Percentiles rank a stretch among this genome's conserved stretches.
These are phyloP conservation scores for Oreotrochilus melanogaster DNA, from an alignment of 2,113 vertebrate species.

Conservation along the genomic window DNA sequence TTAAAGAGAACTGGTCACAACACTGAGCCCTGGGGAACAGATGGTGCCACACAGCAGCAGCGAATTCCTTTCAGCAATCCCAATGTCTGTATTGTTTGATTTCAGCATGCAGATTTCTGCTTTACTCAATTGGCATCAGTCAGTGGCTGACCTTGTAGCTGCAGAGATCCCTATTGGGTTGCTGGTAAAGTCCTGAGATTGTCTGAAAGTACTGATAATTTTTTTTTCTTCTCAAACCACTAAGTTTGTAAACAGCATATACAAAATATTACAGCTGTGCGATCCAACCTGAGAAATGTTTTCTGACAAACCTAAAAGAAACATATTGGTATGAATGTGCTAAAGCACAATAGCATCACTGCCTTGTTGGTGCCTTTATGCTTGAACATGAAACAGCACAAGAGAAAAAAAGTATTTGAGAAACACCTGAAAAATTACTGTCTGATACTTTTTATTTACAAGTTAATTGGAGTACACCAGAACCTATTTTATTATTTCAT, in stretches of 20 bases:
- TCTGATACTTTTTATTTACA: not conserved
- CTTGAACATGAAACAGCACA: not conserved
- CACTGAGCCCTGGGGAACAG: not conserved
- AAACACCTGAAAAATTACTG: not conserved
- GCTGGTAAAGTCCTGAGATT: not conserved
- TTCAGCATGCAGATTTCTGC: not conserved
- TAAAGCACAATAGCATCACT: not conserved
- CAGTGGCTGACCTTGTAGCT: not conserved
- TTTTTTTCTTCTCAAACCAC: not conserved
- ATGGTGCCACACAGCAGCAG: not conserved
- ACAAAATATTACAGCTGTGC: not conserved
- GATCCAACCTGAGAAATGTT: not conserved
- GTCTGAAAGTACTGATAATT: not conserved
- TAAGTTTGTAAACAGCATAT: not conserved
- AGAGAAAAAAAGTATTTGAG: not conserved
- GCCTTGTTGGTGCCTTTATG: not conserved
- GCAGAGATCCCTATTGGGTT: not conserved
- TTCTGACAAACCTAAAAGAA: not conserved
- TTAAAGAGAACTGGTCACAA: not conserved
- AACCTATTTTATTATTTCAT: not conserved
- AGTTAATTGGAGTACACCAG: not conserved
- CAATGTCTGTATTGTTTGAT: not conserved
- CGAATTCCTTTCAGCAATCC: not conserved
- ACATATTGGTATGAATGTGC: not conserved
- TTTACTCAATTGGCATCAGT: not conserved